Percentiles rank a stretch among this genome's conserved stretches.
phyloP scores from a whole-genome alignment of 2,113 vertebrate species.

The Alligator sinensis region DNA sequence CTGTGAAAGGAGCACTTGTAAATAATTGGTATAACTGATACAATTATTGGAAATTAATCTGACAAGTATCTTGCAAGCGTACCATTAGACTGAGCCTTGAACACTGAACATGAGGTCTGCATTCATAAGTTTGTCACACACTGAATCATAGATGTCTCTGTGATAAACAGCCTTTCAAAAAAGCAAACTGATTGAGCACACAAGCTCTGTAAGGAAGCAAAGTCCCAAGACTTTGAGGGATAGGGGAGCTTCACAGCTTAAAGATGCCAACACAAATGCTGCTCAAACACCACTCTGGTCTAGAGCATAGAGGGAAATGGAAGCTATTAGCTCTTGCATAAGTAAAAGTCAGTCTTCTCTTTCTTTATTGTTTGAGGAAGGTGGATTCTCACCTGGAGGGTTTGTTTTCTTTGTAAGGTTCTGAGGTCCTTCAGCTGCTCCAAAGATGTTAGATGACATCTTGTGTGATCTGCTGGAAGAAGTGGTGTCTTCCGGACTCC shows the following conservation, averaged over 20 bases:
- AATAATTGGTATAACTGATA: too few species aligned
- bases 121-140: too few species aligned
- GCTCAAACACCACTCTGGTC: neutral
- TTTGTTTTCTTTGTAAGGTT: conserved; percentile 87
- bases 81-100: too few species aligned
- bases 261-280: too few species aligned
- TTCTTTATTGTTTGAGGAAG: neutral
- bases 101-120: too few species aligned
- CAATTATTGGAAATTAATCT: too few species aligned
- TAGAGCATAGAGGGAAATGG: neutral
- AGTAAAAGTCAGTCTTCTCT: neutral
- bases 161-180: neutral
- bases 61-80: too few species aligned
- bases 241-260: neutral
- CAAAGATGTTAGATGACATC: conserved; percentile 93
- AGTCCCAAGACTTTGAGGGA: neutral
- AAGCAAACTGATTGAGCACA: neutral
- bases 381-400: conserved; percentile 87
- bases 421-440: conserved; percentile 83
- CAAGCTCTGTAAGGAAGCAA: neutral
- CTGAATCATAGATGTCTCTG: too few species aligned
- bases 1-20: too few species aligned
- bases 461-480: conserved; percentile 83
- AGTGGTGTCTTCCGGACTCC: conserved; percentile 82
- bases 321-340: too few species aligned